Percentiles rank a stretch among this genome's conserved stretches.
phyloP scores from a whole-genome alignment of 2,113 vertebrate species.

The Microtus pennsylvanicus region DNA sequence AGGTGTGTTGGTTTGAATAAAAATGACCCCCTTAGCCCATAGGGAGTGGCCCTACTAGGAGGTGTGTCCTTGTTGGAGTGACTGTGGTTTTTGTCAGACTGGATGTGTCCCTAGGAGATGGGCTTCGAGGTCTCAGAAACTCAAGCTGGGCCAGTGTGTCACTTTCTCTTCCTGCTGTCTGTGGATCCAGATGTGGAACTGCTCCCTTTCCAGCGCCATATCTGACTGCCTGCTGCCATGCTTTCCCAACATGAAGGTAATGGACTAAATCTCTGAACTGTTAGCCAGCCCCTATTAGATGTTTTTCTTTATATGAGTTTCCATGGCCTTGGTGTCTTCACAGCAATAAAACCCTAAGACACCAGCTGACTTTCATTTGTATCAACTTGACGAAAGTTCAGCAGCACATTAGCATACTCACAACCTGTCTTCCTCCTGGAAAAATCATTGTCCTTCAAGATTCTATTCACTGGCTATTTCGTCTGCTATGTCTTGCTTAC shows the following conservation, averaged over 20 bases:
- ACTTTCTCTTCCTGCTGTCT: not conserved
- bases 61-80: not conserved
- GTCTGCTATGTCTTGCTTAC: not conserved
- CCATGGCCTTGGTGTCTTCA: not conserved
- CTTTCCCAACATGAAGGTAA: not conserved
- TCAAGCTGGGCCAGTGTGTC: not conserved
- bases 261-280: not conserved
- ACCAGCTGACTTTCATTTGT: not conserved
- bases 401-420: not conserved
- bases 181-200: not conserved
- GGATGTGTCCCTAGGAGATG: not conserved
- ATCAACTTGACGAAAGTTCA: not conserved
- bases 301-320: not conserved
- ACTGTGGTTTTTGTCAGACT: not conserved
- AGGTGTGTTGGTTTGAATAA: not conserved
- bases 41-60: not conserved
- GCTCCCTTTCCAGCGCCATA: not conserved
- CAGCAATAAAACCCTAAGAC: not conserved
- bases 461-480: not conserved
- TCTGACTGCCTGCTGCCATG: not conserved
- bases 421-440: not conserved
- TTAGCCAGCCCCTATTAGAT: not conserved
- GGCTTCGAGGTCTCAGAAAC: not conserved
- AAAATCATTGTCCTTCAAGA: slow-evolving; percentile 9
- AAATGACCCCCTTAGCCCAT: not conserved